These are phyloP conservation scores for Brachionus plicatilis DNA, from an alignment of 1,140 invertebrate genomes.

Conservation along the genomic window DNA sequence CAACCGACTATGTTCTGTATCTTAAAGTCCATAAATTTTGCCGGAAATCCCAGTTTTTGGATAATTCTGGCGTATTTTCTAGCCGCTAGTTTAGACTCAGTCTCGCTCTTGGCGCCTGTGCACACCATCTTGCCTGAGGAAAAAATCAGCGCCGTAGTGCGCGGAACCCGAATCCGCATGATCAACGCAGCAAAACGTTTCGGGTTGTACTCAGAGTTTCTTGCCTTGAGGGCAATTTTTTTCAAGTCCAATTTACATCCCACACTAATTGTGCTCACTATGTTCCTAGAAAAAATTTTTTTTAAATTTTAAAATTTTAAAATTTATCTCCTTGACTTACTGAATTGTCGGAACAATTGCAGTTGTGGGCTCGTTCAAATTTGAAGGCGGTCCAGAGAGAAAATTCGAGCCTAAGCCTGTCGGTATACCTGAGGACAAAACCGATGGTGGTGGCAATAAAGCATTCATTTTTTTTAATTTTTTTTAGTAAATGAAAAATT, in stretches of 20 bases:
- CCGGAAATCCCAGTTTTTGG: constrained; percentile 95
- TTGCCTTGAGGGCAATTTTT: constrained; percentile 93
- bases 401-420: neutral
- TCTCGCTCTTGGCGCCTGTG: constrained; percentile 99
- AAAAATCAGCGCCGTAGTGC: constrained; percentile 97
- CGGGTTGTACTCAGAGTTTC: constrained; percentile 99
- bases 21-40: constrained; percentile 98
- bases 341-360: neutral
- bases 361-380: neutral
- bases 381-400: neutral
- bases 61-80: constrained; percentile 99
- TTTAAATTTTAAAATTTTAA: neutral
- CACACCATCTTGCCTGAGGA: constrained; percentile 99
- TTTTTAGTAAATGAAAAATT: neutral
- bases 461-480: neutral
- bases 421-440: neutral
- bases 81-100: constrained; percentile 88
- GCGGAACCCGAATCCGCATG: constrained; percentile 95
- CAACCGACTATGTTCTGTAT: constrained; percentile 99
- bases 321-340: neutral
- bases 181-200: constrained; percentile 99
- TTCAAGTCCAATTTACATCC: constrained; percentile 65
- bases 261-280: constrained; percentile 95
- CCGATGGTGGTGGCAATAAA: constrained; percentile 2
- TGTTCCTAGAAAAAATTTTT: constrained; percentile 48